Evolutionary conservation across 1,140 invertebrate genomes (phyloP), one percentile per base, ranked within the genome.

Genomic region (Archegozetes longisetosus): DNA sequence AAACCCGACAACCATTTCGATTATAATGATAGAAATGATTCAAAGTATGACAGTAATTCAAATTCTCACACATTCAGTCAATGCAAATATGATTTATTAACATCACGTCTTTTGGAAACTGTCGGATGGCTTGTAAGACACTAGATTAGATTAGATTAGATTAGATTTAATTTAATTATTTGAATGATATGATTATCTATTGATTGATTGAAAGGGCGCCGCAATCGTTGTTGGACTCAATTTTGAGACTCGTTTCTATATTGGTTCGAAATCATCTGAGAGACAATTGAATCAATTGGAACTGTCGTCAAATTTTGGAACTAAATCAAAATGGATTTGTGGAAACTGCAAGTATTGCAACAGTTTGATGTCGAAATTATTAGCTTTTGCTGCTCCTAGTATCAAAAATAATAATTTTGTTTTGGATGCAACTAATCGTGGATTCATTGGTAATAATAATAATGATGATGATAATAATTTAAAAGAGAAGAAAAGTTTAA

Each of bases 71-170:
- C 32, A 40, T 40, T 40, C 32, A 40, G 46, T 46, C 9, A 52
- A 51, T 58, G 48, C 27, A 28, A 58, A 23, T 58, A 49, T 13
- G 14, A 51, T 53, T 58, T 29, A 20, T 6, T 58, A 2, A 58
- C 48, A 12, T n/a, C 50, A 32, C 46, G 57, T 13, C 25, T 58
- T 22, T 40, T 58, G 47, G 54, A 55, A 47, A 55, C 28, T 6
- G 24, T 55, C 46, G 57, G 57, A 58, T 58, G 26, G 3, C 26
- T 58, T 51, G 57, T 58, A 58, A 50, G 57, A 51, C 17, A 40
- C 32, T 17, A 40, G 32, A 40, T 40, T 9, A 40, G 6, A 17
- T 9, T 9, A 40, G 6, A 9, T 40, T 40, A 40, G 6, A 9
- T 9, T 40, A 9, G 32, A 9, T 9, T 40, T 40, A 40, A 6